Evolutionary conservation across 2,113 vertebrate species (phyloP).

Genomic region (Podarcis raffonei): DNA sequence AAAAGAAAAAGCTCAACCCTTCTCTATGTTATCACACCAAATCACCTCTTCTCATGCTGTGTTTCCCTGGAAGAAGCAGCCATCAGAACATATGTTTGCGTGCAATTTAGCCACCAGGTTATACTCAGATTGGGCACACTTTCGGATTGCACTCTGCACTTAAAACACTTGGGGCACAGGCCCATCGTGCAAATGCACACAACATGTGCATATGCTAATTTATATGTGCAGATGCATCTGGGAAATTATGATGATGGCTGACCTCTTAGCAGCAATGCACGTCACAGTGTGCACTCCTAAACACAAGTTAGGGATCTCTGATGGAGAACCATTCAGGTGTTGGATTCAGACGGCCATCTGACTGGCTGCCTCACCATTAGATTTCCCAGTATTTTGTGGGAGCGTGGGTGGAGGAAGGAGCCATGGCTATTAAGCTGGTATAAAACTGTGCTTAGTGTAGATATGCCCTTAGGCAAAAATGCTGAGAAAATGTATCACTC

Average conservation of each 20-base stretch:
- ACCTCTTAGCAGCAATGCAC: too few species aligned
- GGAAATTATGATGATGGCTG: too few species aligned
- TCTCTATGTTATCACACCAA: not conserved
- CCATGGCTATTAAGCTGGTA: not conserved
- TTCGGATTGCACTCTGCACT: not conserved
- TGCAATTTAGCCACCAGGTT: not conserved
- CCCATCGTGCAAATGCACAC: too few species aligned
- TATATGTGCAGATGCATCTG: too few species aligned
- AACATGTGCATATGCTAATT: too few species aligned
- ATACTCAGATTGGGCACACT: not conserved
- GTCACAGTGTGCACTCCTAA: too few species aligned
- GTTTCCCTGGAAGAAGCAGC: not conserved
- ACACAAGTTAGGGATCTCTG: not conserved
- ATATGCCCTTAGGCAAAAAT: not conserved
- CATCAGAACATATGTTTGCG: not conserved
- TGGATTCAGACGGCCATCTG: not conserved
- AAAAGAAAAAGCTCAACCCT: too few species aligned
- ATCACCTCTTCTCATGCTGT: not conserved
- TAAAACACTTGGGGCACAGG: not conserved
- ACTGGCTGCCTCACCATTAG: not conserved
- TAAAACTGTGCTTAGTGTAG: not conserved
- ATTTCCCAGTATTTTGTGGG: not conserved
- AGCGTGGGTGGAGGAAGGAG: too few species aligned
- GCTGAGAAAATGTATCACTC: not conserved
- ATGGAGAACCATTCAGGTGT: not conserved